Base-by-base conservation (phyloP, 2,797 vertebrate genomes). In the Limnodromus scolopaceus region DNA sequence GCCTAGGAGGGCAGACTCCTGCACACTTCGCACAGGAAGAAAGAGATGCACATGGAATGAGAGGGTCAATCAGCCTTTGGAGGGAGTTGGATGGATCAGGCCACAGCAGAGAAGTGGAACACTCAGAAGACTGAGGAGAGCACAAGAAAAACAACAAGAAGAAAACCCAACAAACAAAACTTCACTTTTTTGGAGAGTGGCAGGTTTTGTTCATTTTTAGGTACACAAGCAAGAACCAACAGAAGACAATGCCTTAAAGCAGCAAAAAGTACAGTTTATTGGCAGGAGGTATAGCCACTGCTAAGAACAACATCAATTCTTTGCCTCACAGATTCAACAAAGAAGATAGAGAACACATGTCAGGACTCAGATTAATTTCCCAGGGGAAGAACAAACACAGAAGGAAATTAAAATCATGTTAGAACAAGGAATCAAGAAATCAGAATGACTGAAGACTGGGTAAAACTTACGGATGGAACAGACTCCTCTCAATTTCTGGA, bases 281-380 rank as follows among this genome's bases (percentile, higher is more conserved):
- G 90, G 82, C 48, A 96, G 41, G 32, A 91, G 24, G 24, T 20
- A 77, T 4, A 91, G 68, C 64, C 27, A 32, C 68, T 64, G 23
- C 58, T 39, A 66, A 63, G 64, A 96, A 83, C 61, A 69, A 14
- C 75, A 93, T 71, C 70, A 83, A 39, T 83, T 82, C 60, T 68
- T 90, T 71, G 69, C 86, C 95, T 97, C 77, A 64, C 79, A 92
- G 91, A 94, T 95, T 97, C 92, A 97, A 79, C 96, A 95, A 94
- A 82, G 77, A 96, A 66, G 88, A 96, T 49, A 70, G 81, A 89
- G 96, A 97, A 96, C 97, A 97, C 87, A 83, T 96, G 96, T 97
- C 96, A 96, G 92, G 93, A 94, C 92, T 96, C 95, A 93, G 95
- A 97, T 54, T 97, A 92, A 97, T 93, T 96, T 97, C 91, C 92